A percentile compares a stretch with the other conserved stretches of the same genome.
Evolutionary conservation across 2,797 vertebrate species (phyloP).

Genomic region (Phylloscopus collybita): DNA sequence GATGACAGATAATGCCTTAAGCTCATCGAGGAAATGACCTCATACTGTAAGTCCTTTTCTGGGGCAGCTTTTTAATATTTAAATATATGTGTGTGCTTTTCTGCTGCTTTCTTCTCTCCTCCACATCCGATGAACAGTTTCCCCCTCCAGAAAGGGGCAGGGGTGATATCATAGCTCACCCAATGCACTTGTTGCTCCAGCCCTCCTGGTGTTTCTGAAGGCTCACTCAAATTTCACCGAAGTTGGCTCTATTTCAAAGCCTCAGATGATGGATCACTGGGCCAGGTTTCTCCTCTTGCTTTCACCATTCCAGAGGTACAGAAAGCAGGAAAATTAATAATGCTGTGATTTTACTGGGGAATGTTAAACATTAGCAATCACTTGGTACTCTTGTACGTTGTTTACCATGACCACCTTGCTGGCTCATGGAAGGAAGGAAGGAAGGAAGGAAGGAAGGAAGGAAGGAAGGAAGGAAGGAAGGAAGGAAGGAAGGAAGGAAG

Average conservation of each 20-base stretch:
- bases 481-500: background rate
- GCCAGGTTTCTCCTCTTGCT: slow-evolving; percentile 41
- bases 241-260: slow-evolving; percentile 48
- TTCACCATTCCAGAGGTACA: slow-evolving; percentile 25
- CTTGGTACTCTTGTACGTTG: background rate
- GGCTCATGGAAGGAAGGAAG: background rate
- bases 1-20: slow-evolving; percentile 59
- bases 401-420: background rate
- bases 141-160: background rate
- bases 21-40: slow-evolving; percentile 68
- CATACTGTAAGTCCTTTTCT: slow-evolving; percentile 63
- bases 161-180: slow-evolving; percentile 55
- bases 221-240: slow-evolving; percentile 40
- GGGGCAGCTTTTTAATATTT: slow-evolving; percentile 48
- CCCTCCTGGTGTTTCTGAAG: slow-evolving; percentile 20
- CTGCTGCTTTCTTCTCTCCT: slow-evolving; percentile 14
- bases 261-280: slow-evolving; percentile 1
- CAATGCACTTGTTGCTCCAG: slow-evolving; percentile 50
- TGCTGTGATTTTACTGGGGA: slow-evolving; percentile 27
- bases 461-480: background rate
- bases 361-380: background rate
- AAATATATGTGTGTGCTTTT: background rate
- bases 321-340: slow-evolving; percentile 46
- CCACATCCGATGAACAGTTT: slow-evolving; percentile 26
- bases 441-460: background rate